Percentiles rank a stretch among this genome's conserved stretches.
Conservation (phyloP, 2,888 invertebrate species). For the Apotomis betuletana region DNA sequence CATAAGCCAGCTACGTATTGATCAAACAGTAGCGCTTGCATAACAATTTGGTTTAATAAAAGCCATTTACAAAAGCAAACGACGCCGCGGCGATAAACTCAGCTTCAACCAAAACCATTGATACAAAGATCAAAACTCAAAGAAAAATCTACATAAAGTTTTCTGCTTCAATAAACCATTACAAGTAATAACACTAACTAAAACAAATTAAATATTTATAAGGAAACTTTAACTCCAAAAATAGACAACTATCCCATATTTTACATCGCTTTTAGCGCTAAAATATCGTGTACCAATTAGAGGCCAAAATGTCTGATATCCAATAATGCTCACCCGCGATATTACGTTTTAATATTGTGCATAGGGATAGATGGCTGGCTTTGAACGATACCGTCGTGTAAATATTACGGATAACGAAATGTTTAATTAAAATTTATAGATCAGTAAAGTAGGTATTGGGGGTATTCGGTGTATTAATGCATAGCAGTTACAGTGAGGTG, state of each 20-base stretch:
- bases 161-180: too few relatives aligned
- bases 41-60: neutral
- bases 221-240: neutral
- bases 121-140: too few relatives aligned
- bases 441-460: slow-evolving; percentile 25
- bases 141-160: too few relatives aligned
- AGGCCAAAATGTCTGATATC: slow-evolving; percentile 16
- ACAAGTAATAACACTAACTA: neutral
- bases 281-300: slow-evolving; percentile 3
- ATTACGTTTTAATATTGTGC: slow-evolving; percentile 27
- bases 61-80: neutral
- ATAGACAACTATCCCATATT: neutral
- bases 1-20: neutral
- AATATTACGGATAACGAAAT: slow-evolving; percentile 39
- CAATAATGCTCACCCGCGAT: slow-evolving; percentile 8
- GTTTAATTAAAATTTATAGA: slow-evolving; percentile 39
- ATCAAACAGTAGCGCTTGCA: neutral
- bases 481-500: neutral
- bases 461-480: slow-evolving; percentile 10
- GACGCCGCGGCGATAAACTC: too few relatives aligned
- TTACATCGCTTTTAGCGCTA: slow-evolving; percentile 20
- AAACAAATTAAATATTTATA: neutral
- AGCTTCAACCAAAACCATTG: too few relatives aligned
- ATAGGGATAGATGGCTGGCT: slow-evolving; percentile 22
- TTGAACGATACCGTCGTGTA: slow-evolving; percentile 31